Percentiles rank a stretch among this genome's conserved stretches.
Evolutionary conservation across 2,113 vertebrate species (phyloP).

Genomic region (Apodemus speciosus): DNA sequence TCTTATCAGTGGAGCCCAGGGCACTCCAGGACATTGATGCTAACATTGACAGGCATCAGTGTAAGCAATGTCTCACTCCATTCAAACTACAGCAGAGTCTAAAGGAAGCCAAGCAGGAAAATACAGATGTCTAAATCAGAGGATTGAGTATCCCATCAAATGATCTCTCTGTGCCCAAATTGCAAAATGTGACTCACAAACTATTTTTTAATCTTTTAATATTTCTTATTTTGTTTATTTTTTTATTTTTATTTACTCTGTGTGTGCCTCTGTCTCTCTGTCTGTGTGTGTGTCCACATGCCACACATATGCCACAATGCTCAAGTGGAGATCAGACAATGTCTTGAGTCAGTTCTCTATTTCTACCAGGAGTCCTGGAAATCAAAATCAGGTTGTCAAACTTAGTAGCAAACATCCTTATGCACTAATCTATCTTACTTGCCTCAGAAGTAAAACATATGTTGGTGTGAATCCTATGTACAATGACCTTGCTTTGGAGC

Average conservation of each 20-base stretch:
- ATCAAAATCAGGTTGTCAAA: background rate
- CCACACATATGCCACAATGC: background rate
- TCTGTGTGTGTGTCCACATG: background rate
- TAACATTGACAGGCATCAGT: background rate
- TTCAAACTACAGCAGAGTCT: background rate
- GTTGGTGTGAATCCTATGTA: background rate
- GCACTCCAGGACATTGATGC: background rate
- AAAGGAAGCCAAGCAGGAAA: background rate
- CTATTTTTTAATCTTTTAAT: background rate
- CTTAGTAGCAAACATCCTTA: too few species aligned
- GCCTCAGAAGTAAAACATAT: background rate
- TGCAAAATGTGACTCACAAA: background rate
- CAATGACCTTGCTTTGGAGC: background rate
- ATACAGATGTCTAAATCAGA: background rate
- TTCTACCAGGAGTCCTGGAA: background rate
- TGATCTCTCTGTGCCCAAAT: background rate
- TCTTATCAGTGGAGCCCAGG: background rate
- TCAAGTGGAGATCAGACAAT: background rate
- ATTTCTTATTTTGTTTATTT: background rate
- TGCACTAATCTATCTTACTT: background rate
- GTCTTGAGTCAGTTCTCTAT: background rate
- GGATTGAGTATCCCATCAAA: background rate
- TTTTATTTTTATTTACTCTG: background rate
- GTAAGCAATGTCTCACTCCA: background rate
- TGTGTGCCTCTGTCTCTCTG: background rate